Evolutionary conservation across 2,797 vertebrate species (phyloP).

Genomic region (Pipistrellus kuhlii): DNA sequence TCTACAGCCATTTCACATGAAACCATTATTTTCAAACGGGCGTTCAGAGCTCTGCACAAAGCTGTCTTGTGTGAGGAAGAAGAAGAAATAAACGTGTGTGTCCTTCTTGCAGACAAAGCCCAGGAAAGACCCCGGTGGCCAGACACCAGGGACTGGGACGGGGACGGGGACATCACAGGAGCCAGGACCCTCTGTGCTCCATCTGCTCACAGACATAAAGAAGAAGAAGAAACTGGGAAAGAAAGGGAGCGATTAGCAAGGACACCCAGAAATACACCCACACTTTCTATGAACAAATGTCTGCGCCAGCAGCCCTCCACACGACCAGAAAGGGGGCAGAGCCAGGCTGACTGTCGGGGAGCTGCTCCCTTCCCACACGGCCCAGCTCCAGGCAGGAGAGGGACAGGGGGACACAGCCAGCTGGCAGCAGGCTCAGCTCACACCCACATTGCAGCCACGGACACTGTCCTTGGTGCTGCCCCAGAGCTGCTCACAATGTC

Average conservation of each 20-base stretch:
- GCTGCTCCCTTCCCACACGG: fast-evolving
- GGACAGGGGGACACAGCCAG: not conserved
- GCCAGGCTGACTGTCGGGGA: fast-evolving
- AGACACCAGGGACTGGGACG: no score
- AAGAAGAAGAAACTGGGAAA: no score
- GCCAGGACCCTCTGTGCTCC: no score
- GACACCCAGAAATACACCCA: no score
- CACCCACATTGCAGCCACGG: fast-evolving
- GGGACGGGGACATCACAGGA: no score
- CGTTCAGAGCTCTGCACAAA: not conserved
- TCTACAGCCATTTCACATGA: not conserved
- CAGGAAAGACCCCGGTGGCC: no score
- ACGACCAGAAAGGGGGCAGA: fast-evolving
- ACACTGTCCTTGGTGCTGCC: constrained; percentile 40
- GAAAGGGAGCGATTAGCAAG: no score
- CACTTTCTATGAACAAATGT: no score
- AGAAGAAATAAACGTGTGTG: not conserved
- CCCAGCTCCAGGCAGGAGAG: no score
- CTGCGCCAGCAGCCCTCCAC: no score
- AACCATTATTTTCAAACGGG: not conserved
- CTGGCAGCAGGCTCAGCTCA: not conserved
- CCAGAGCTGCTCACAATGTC: fast-evolving
- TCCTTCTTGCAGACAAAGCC: not conserved
- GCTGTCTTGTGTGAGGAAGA: no score
- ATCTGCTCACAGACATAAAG: no score